A percentile compares a stretch with the other conserved stretches of the same genome.
These are phyloP conservation scores for Alviniconcha strummeri DNA, from an alignment of 2,888 invertebrate genomes.

Conservation along the genomic window DNA sequence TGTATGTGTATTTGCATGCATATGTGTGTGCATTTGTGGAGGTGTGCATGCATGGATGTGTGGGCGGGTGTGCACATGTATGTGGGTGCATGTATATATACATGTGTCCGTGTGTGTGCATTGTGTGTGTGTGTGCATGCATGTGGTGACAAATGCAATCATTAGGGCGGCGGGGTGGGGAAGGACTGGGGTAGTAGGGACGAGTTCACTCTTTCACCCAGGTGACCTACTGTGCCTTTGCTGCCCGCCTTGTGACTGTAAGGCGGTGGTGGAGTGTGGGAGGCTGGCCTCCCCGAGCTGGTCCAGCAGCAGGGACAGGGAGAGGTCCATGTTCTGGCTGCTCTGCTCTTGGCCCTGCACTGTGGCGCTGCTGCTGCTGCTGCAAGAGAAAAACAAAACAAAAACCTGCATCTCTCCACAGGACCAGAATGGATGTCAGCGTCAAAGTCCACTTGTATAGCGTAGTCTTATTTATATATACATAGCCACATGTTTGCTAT, in stretches of 20 bases:
- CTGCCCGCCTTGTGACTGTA: neutral
- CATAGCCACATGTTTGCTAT: neutral
- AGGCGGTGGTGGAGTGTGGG: neutral
- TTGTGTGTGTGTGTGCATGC: neutral
- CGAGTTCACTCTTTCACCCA: neutral
- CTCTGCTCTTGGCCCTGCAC: neutral
- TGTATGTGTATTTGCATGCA: too few species aligned
- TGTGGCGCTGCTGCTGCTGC: neutral
- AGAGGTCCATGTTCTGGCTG: neutral
- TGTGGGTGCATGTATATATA: neutral
- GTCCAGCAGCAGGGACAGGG: slow-evolving; percentile 1
- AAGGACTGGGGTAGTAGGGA: neutral
- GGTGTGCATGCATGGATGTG: neutral
- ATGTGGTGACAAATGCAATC: neutral
- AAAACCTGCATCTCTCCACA: too few species aligned
- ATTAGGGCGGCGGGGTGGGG: neutral
- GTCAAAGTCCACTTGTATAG: slow-evolving; percentile 20
- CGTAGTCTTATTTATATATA: neutral
- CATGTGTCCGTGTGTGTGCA: too few species aligned
- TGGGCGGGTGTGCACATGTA: neutral
- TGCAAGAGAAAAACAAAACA: neutral
- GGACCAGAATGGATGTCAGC: neutral
- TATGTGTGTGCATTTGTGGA: too few species aligned
- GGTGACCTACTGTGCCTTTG: neutral
- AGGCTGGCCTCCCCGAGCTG: slow-evolving; percentile 10